Percentiles rank a stretch among this genome's conserved stretches.
Evolutionary conservation across 2,113 vertebrate genomes (phyloP).

Genomic region (Actenoides hombroni): DNA sequence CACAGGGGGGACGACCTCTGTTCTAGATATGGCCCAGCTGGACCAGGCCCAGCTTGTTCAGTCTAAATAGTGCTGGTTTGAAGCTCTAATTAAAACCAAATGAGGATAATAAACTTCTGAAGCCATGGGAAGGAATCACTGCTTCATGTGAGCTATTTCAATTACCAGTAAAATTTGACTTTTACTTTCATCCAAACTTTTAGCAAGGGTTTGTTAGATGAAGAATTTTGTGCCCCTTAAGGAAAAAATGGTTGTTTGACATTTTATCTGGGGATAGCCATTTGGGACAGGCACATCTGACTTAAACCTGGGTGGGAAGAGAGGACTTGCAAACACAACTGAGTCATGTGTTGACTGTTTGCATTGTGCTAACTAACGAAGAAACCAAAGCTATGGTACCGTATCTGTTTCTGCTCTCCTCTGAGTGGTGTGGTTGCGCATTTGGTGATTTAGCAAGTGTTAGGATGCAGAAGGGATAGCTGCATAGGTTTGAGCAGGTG

Average conservation of each 20-base stretch:
- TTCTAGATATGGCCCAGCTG: neutral
- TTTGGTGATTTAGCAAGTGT: neutral
- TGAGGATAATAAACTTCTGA: neutral
- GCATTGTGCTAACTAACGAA: neutral
- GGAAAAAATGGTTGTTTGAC: neutral
- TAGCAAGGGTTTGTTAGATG: neutral
- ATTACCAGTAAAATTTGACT: neutral
- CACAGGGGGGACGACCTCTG: neutral
- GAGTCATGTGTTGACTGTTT: neutral
- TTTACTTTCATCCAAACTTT: neutral
- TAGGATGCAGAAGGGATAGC: neutral
- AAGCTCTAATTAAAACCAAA: conserved; percentile 26
- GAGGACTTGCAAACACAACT: neutral
- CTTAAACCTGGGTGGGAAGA: neutral
- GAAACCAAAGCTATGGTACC: neutral
- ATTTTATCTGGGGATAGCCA: neutral
- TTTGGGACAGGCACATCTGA: neutral
- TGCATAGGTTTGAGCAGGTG: neutral
- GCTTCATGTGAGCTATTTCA: neutral
- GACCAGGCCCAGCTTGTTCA: neutral
- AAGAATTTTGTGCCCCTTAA: neutral
- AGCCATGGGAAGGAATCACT: neutral
- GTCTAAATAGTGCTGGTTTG: neutral
- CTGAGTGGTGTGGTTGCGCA: neutral
- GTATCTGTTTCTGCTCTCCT: neutral